Percentiles rank a stretch among this genome's conserved stretches.
phyloP scores from a whole-genome alignment of 2,113 vertebrate genomes.

The Psophia crepitans region DNA sequence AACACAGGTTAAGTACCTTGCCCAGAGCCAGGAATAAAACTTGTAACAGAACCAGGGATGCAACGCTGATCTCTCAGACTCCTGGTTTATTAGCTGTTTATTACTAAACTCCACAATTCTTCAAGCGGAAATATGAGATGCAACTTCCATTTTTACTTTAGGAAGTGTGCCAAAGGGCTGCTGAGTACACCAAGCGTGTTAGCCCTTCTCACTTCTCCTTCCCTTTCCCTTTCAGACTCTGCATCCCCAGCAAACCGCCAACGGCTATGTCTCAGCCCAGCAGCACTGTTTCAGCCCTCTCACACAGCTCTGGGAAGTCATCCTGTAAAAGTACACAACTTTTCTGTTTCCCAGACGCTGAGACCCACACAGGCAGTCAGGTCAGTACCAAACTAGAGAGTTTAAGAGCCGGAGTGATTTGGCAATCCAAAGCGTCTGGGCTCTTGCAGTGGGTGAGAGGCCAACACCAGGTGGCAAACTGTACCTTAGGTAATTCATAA shows the following conservation, averaged over 20 bases:
- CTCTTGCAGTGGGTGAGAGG: background rate
- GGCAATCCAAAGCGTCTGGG: background rate
- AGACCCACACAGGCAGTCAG: background rate
- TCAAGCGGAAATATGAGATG: background rate
- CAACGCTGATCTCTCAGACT: background rate
- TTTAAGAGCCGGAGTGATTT: background rate
- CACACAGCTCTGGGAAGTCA: background rate
- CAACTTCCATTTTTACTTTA: background rate
- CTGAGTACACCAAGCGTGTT: background rate
- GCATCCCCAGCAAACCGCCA: background rate
- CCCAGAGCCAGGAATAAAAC: background rate
- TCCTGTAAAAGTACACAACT: background rate
- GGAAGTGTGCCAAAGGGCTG: background rate
- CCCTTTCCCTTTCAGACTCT: background rate
- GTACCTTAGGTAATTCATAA: background rate
- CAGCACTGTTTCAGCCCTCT: background rate
- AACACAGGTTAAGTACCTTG: background rate
- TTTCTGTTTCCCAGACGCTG: background rate
- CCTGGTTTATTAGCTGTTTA: background rate
- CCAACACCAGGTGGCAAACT: background rate
- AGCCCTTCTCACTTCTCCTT: background rate
- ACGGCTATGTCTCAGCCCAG: background rate
- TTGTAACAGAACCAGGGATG: background rate
- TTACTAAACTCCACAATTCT: background rate
- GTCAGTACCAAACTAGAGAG: background rate